These are phyloP conservation scores for Chiloscyllium plagiosum DNA, from an alignment of 2,113 vertebrate species.

Conservation along the genomic window DNA sequence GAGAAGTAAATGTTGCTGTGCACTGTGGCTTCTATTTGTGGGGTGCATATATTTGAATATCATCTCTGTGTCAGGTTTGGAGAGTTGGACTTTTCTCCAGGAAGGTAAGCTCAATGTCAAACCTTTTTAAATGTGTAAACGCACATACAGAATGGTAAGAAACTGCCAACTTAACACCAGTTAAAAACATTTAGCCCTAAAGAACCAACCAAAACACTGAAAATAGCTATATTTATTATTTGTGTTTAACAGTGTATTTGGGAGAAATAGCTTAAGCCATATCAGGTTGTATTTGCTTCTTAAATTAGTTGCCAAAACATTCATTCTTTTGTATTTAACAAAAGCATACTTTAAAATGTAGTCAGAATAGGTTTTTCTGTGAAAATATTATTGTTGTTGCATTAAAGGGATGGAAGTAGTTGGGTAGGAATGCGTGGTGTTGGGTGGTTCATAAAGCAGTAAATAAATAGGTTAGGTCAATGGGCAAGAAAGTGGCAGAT, in stretches of 20 bases:
- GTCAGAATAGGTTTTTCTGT: not conserved
- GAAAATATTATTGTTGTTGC: not conserved
- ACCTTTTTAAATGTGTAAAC: slow-evolving; percentile 7
- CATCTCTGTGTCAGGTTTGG: not conserved
- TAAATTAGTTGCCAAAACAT: not conserved
- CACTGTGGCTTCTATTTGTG: not conserved
- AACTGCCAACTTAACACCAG: not conserved
- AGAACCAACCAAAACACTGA: too few relatives aligned
- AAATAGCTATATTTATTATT: not conserved
- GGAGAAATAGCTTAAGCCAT: not conserved
- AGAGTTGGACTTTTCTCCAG: slow-evolving; percentile 1
- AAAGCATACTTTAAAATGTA: not conserved
- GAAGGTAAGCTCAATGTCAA: slow-evolving; percentile 12
- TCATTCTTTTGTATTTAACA: not conserved
- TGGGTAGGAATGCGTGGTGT: not conserved
- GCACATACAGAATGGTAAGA: not conserved
- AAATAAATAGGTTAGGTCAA: not conserved
- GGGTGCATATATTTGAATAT: not conserved
- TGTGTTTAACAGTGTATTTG: not conserved
- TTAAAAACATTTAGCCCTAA: not conserved
- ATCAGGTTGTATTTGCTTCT: not conserved
- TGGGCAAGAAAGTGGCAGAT: not conserved
- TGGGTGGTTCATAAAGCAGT: not conserved
- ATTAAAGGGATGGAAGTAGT: not conserved
- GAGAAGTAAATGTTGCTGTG: not conserved